Conservation (phyloP, 2,797 vertebrate genomes). For the Propithecus deckenii region DNA sequence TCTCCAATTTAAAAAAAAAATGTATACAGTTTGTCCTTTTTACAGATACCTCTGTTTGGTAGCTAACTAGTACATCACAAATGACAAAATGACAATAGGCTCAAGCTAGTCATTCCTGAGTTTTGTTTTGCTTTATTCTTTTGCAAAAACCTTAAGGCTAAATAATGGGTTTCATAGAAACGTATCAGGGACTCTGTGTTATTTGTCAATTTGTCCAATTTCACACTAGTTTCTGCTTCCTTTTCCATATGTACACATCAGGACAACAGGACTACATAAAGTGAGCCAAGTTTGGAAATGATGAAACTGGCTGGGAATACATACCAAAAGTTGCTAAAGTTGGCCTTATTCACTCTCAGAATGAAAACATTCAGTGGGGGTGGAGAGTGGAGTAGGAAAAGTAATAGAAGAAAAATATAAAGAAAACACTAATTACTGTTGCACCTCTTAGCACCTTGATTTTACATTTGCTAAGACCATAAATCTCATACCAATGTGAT, state of each 20-base stretch:
- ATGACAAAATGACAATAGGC: background rate
- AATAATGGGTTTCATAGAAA: background rate
- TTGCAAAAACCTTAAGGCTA: background rate
- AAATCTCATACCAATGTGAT: background rate
- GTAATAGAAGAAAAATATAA: background rate
- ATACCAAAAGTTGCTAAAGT: background rate
- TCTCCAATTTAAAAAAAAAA: background rate
- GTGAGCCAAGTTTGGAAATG: background rate
- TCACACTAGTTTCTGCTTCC: rapidly evolving
- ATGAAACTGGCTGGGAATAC: background rate
- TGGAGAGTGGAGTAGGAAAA: background rate
- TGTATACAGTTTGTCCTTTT: background rate
- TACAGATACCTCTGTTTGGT: background rate
- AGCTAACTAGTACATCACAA: background rate
- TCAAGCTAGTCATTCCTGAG: background rate
- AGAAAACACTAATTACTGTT: background rate
- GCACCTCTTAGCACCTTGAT: background rate
- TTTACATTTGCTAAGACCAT: background rate
- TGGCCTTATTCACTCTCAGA: background rate
- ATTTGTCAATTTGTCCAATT: background rate
- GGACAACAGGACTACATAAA: background rate
- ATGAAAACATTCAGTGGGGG: background rate
- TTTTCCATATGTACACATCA: background rate
- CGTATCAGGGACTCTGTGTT: background rate
- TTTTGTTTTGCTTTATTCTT: background rate